Evolutionary conservation across 2,113 vertebrate species (phyloP), one percentile per base, ranked within the genome.

Genomic region (Triplophysa dalaica): DNA sequence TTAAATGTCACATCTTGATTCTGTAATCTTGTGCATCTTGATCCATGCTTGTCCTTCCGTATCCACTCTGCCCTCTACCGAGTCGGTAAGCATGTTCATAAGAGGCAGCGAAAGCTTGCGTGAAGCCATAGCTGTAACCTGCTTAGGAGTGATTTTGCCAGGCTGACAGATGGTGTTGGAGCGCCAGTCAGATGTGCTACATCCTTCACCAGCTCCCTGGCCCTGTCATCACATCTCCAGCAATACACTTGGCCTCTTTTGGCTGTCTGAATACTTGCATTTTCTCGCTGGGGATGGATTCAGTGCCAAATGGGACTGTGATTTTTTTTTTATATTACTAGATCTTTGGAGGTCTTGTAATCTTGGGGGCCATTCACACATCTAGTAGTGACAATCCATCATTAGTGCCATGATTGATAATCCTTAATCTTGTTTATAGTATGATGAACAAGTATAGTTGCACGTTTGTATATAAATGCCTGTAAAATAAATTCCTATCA

Each of bases 81-180:
- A 64, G 79, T 76, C 73, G 52, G 29, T 52, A 48, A 26, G 45
- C 5, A 48, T 77, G 73, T 76, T 73, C 60, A 65, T 79, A 72
- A 81, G 61, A 76, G 54, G 33, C 52, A 26, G 29, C 52, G 74
- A 70, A 52, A 19, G 61, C 33, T 61, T 78, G 66, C 62, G 41
- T 66, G 70, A 76, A 41, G 70, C 38, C 73, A 10, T 21, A 60
- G 79, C 61, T 77, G 74, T 83, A 80, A 86, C 79, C 81, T 72
- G 73, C 80, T 78, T 70, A 78, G 76, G 82, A 86, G 60, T 77
- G 82, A 86, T 85, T 81, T 70, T 38, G 65, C 74, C 75, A 79
- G 63, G 65, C 29, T 79, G 77, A 88, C 84, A 86, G 82, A 88
- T 87, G 85, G 85, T 69, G 79, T 66, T 83, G 77, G 29, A 81